Evolutionary conservation across 2,797 vertebrate genomes (phyloP).

Genomic region (Kryptolebias ocellatus): DNA sequence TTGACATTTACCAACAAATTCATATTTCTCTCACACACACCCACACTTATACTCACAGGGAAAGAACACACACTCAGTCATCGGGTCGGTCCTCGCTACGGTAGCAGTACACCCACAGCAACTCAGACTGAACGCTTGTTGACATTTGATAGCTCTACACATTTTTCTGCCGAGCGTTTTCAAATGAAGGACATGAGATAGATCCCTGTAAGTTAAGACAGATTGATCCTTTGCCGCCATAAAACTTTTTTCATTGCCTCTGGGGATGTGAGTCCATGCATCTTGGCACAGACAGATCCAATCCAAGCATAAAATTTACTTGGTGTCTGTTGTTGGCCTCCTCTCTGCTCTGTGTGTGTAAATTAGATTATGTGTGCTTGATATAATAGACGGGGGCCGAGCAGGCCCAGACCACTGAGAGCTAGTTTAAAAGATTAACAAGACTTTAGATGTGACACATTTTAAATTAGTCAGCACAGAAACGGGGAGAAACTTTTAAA

Average conservation of each 20-base stretch:
- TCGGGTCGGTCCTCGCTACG: constrained; percentile 50
- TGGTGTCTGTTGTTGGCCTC: constrained; percentile 63
- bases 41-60: constrained; percentile 34
- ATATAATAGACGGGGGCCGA: constrained; percentile 60
- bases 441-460: constrained; percentile 69
- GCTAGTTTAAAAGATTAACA: constrained; percentile 71
- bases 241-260: constrained; percentile 65
- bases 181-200: constrained; percentile 73
- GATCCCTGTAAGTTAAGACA: constrained; percentile 73
- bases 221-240: constrained; percentile 73
- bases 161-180: constrained; percentile 71
- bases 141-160: constrained; percentile 72
- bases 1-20: constrained; percentile 82
- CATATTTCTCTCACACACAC: constrained; percentile 71
- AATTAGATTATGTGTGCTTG: constrained; percentile 67
- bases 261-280: constrained; percentile 47
- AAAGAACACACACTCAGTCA: constrained; percentile 43
- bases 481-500: constrained; percentile 55
- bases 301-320: constrained; percentile 73
- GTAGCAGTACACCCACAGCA: constrained; percentile 47
- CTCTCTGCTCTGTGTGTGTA: constrained; percentile 46
- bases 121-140: constrained; percentile 68
- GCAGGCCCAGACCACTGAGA: constrained; percentile 47
- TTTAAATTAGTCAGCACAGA: constrained; percentile 64
- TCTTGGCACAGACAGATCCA: constrained; percentile 66